Evolutionary conservation across 2,113 vertebrate species (phyloP).

Genomic region (Oenanthe oenanthe): DNA sequence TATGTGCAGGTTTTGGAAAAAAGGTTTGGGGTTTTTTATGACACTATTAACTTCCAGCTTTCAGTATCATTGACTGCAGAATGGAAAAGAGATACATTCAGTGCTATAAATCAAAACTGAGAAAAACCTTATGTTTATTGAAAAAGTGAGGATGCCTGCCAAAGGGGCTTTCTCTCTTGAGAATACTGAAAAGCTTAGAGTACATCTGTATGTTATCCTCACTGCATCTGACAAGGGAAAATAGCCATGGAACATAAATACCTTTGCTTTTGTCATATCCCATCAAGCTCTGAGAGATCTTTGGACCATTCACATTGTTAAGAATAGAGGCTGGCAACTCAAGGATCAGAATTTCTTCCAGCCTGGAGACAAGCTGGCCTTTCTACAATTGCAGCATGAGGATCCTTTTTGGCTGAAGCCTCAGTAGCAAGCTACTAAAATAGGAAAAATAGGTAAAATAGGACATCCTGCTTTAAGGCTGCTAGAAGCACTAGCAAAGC

Average conservation of each 20-base stretch:
- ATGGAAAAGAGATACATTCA: slow-evolving; percentile 35
- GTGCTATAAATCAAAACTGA: slow-evolving; percentile 46
- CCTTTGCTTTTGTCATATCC: slow-evolving; percentile 15
- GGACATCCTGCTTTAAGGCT: not conserved
- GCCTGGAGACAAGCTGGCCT: not conserved
- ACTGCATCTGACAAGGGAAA: not conserved
- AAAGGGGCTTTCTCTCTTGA: slow-evolving; percentile 20
- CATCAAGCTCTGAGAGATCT: not conserved
- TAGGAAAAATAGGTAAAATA: not conserved
- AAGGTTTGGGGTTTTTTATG: not conserved
- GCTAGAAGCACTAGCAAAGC: not conserved
- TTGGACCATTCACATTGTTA: not conserved
- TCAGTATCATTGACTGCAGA: not conserved
- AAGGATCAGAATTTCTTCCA: not conserved
- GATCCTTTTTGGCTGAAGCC: not conserved
- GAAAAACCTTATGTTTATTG: slow-evolving; percentile 45
- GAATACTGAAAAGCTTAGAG: not conserved
- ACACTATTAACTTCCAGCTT: slow-evolving; percentile 37
- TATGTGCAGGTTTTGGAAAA: not conserved
- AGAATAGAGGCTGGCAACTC: not conserved
- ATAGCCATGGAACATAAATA: slow-evolving; percentile 11
- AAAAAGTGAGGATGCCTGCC: slow-evolving; percentile 26
- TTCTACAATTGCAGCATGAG: not conserved
- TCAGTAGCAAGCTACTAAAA: not conserved
- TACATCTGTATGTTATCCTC: not conserved